Evolutionary conservation across 2,888 invertebrate species (phyloP), one percentile per base, ranked within the genome.

Genomic region (Sipunculus nudus): DNA sequence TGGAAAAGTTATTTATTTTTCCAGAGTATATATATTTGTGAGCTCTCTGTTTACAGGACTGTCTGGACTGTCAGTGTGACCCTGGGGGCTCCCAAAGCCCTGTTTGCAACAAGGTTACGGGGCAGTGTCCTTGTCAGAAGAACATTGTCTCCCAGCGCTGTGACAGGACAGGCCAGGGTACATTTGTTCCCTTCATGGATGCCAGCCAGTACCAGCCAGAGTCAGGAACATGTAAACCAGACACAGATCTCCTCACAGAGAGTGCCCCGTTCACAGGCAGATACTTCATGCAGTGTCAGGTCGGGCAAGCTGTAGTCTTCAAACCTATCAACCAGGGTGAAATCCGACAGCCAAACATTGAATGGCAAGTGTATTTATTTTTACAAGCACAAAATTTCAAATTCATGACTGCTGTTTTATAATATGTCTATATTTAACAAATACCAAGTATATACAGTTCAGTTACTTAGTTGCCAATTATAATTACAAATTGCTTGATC

Each of bases 61-160:
- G 70, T 31, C 26, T 49, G 40, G 57, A 43, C 3, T 70, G 70
- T 50, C 29, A n/a, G 4, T 70, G 70, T 56, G 64, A 69, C 40
- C 21, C 43, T 8, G 66, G 66, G 0, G 70, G 66, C 1, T 48
- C 70, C 52, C n/a, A 32, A 1, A 48, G 38, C 28, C 50, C 19
- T 0, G n/a, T 54, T 10, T 70, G 70, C 41, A 47, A 70, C 32
- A 58, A 57, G 29, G 13, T n/a, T 2, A 58, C 48, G 4, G 63
- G 66, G 1, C 59, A 65, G 35, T 70, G 70, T 40, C 6, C 53
- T 4, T 70, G 70, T 28, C 39, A 41, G 35, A 47, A 58, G 6
- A 41, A 46, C 39, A 40, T 70, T 25, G 41, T 28, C 6, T 60
- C 63, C n/a, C 32, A 32, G 10, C 39, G 32, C 8, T 70, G 70